Base-by-base conservation (phyloP, 2,888 invertebrate species). In the Agriopis marginaria region DNA sequence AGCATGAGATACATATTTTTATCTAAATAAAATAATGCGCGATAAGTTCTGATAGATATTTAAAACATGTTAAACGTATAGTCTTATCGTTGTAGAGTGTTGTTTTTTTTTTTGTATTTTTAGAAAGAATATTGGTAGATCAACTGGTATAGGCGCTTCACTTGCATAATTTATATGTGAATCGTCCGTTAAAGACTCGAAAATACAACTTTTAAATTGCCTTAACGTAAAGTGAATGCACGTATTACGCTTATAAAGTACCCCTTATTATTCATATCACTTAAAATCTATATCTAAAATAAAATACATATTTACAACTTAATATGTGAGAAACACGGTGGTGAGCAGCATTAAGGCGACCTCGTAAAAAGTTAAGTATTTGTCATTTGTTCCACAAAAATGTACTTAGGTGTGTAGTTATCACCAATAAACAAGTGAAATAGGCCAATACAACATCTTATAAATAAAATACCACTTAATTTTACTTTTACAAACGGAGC, bases 381-480 rank as follows among this genome's bases (percentile, higher is more conserved):
- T 63, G 70, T 74, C 68, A 73, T 77, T 77, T 71, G 73, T 74
- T 44, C 73, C 75, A 73, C 71, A 74, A 77, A 75, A 75, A 72
- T 72, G 75, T 77, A 73, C 74, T 77, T 73, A 75, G 68, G 61
- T 56, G 63, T 71, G 75, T 75, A 70, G 75, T 77, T 77, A 75
- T 77, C 60, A 73, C 77, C 75, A 71, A 77, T 77, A 77, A 77
- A 77, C 74, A 72, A 68, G 73, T 71, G 72, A 79, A 82, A 82
- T 84, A 82, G 80, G 74, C 59, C 77, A 78, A 79, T 79, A 81
- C 81, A 83, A 82, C 79, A 75, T 77, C 76, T 79, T 82, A 87
- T 85, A 86, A 86, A 88, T 85, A 86, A 87, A 89, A 84, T 85
- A 81, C 79, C 83, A 83, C 83, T 87, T 87, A 83, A 87, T 87